Evolutionary conservation across 1,140 invertebrate species (phyloP), one percentile per base, ranked within the genome.

Genomic region (Trypoxylus dichotomus): DNA sequence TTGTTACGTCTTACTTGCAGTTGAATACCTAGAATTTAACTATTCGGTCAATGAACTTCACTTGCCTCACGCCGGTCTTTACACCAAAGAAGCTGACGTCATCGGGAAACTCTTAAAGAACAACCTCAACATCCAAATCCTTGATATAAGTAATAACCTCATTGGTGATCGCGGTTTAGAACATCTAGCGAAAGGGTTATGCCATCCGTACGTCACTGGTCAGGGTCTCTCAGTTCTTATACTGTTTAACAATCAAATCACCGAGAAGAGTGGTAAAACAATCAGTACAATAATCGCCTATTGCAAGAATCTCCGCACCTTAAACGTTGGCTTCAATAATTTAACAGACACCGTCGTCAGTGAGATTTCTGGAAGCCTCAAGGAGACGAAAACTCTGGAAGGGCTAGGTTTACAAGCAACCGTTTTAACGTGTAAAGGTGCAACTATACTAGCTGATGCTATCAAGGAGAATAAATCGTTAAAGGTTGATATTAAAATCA

Each of bases 111-210:
- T 85, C 58, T 74, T 85, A 21, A 76, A 76, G 32, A 83, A 82
- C 63, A 85, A 85, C 78, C 76, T 72, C 43, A 79, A 81, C 75
- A 77, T 85, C 11, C 81, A 83, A 79, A 81, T 85, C 15, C 77
- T 85, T 43, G 83, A 85, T 76, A 82, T 85, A n/a, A 84, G 84
- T 79, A 85, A 85, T 79, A 85, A 85, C 77, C 79, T 76, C 47
- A 83, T 85, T 58, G 84, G 84, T 32, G 84, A 85, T 81, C 79
- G 83, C 21, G 84, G 84, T 8, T 81, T 85, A 42, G 83, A 85
- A 60, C 80, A 77, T 15, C 74, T 85, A 13, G 80, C 83, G 10
- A 83, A 83, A 80, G 84, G 83, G 60, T 79, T 85, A 21, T 80
- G 81, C 73, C 84, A 85, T 71, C 24, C 7, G 24, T 79, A 76